Conservation (phyloP, 2,888 invertebrate genomes). For the Scaptomyza parva region DNA sequence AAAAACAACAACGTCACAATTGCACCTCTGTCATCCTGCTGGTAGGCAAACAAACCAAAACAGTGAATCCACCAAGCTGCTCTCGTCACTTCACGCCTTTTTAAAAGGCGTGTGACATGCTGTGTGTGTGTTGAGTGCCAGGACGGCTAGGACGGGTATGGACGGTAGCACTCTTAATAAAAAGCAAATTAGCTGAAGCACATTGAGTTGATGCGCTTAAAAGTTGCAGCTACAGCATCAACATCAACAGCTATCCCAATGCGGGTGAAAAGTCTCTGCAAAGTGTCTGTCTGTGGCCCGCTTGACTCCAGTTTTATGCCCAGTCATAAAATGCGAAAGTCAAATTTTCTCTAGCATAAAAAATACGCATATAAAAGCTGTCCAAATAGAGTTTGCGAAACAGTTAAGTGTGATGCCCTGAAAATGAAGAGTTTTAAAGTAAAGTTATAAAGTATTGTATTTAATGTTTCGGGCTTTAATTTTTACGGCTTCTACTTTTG, state of each 20-base stretch:
- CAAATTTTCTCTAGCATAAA: slow-evolving; percentile 33
- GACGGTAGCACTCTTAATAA: slow-evolving; percentile 56
- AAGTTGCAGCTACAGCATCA: slow-evolving; percentile 24
- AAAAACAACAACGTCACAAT: background rate
- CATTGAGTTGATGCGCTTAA: slow-evolving; percentile 63
- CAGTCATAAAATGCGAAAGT: slow-evolving; percentile 48
- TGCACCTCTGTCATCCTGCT: slow-evolving; percentile 7
- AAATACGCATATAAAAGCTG: slow-evolving; percentile 46
- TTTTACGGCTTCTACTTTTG: slow-evolving; percentile 5
- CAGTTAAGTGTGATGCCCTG: background rate
- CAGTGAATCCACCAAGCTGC: slow-evolving; percentile 13
- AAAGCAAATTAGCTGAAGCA: slow-evolving; percentile 71
- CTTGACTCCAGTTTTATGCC: slow-evolving; percentile 52
- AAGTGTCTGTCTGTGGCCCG: slow-evolving; percentile 11
- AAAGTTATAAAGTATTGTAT: background rate
- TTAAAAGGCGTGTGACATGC: slow-evolving; percentile 7
- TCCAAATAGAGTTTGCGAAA: background rate
- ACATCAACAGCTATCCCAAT: background rate
- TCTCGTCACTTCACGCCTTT: slow-evolving; percentile 24
- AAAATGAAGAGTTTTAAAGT: background rate
- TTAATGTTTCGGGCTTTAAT: background rate
- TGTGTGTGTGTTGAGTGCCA: slow-evolving; percentile 19
- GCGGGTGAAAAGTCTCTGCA: background rate
- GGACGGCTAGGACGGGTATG: background rate
- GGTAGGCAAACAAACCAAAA: background rate